Percentiles rank a stretch among this genome's conserved stretches.
Conservation (phyloP, 2,888 invertebrate species). For the Hyles lineata region DNA sequence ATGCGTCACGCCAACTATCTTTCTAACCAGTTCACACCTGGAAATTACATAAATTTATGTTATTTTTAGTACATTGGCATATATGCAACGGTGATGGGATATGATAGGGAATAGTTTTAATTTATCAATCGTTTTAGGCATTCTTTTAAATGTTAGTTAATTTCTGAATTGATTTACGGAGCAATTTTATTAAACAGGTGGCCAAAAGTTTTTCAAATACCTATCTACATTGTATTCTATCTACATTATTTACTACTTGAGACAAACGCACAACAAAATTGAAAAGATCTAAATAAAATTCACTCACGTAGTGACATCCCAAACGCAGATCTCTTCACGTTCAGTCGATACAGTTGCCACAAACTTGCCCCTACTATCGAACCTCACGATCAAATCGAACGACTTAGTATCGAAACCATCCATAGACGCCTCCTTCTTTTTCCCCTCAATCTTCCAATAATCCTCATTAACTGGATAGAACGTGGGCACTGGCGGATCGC, state of each 20-base stretch:
- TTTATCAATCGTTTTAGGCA: too few relatives aligned
- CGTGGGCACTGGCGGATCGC: constrained; percentile 85
- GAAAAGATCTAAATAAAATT: constrained; percentile 37
- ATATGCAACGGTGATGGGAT: neutral
- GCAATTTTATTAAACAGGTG: too few relatives aligned
- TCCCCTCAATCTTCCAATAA: constrained; percentile 67
- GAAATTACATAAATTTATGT: constrained; percentile 13
- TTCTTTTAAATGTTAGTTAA: too few relatives aligned
- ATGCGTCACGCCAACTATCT: constrained; percentile 89
- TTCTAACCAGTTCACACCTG: constrained; percentile 88
- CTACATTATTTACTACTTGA: neutral
- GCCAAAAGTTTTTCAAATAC: too few relatives aligned
- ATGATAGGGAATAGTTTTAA: too few relatives aligned
- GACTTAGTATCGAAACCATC: constrained; percentile 77
- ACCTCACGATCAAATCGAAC: constrained; percentile 86
- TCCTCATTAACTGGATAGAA: constrained; percentile 84
- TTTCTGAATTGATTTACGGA: too few relatives aligned
- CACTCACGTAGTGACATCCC: constrained; percentile 87
- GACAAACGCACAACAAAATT: neutral
- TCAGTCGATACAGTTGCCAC: constrained; percentile 91
- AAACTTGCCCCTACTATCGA: constrained; percentile 88
- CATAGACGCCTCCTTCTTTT: constrained; percentile 64
- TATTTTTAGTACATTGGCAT: neutral
- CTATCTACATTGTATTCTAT: too few relatives aligned
- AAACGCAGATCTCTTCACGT: constrained; percentile 91